Evolutionary conservation across 2,113 vertebrate species (phyloP).

Genomic region (Esox niger): DNA sequence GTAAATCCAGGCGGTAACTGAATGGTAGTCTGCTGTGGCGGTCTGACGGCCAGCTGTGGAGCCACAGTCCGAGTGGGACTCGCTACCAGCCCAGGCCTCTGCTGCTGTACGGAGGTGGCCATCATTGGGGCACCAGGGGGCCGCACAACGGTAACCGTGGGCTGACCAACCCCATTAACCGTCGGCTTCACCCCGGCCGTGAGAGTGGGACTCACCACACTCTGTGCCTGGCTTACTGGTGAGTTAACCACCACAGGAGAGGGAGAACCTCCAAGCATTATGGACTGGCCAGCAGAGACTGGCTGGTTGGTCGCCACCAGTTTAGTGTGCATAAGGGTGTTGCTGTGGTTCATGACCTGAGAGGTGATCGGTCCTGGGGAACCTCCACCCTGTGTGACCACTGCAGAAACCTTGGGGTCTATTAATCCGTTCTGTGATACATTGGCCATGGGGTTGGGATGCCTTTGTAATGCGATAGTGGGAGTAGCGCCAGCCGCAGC

Average conservation of each 20-base stretch:
- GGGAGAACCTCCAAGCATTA: conserved; percentile 43
- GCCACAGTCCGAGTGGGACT: conserved; percentile 59
- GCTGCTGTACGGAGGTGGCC: conserved; percentile 63
- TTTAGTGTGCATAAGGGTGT: conserved; percentile 63
- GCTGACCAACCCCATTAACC: conserved; percentile 61
- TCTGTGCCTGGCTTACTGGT: conserved; percentile 48
- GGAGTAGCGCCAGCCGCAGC: conserved; percentile 47
- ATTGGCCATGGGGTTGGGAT: conserved; percentile 59
- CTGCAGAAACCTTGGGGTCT: conserved; percentile 53
- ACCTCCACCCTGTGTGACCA: conserved; percentile 41
- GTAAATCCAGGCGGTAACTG: conserved; percentile 85
- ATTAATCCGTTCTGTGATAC: conserved; percentile 69
- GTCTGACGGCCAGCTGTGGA: conserved; percentile 79
- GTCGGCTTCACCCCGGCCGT: conserved; percentile 59
- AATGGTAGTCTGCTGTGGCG: conserved; percentile 82
- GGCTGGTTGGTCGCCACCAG: conserved; percentile 60
- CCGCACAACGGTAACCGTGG: conserved; percentile 49
- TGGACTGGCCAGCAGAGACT: conserved; percentile 38
- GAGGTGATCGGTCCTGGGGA: conserved; percentile 26
- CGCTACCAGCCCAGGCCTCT: conserved; percentile 65
- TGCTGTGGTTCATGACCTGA: conserved; percentile 67
- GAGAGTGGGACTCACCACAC: conserved; percentile 33
- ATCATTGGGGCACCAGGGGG: conserved; percentile 47
- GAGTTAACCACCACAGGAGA: conserved; percentile 22
- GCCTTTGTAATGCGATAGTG: conserved; percentile 59